These are phyloP conservation scores for Caenorhabditis sulstoni DNA, from an alignment of 2,888 invertebrate species.

Conservation along the genomic window DNA sequence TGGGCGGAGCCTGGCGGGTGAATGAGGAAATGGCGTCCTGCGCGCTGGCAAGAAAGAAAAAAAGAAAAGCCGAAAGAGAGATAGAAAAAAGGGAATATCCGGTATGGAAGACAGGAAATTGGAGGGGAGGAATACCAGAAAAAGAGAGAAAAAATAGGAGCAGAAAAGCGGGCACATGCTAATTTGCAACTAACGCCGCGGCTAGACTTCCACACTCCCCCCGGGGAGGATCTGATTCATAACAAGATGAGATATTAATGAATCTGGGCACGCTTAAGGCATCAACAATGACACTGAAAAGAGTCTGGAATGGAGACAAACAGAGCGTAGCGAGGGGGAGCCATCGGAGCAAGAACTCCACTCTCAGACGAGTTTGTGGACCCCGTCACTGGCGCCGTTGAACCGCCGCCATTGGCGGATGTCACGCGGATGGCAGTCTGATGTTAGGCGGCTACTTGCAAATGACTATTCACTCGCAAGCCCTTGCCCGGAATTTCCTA, in stretches of 20 bases:
- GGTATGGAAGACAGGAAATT: slow-evolving; percentile 16
- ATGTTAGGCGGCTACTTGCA: too few relatives aligned
- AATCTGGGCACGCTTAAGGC: background rate
- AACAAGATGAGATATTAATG: slow-evolving; percentile 5
- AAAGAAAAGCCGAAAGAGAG: background rate
- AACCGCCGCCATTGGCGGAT: too few relatives aligned
- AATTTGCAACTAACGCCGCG: background rate
- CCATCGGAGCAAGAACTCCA: too few relatives aligned
- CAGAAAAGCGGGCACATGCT: background rate
- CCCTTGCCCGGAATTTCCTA: too few relatives aligned
- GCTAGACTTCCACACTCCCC: background rate
- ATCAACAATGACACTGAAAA: too few relatives aligned
- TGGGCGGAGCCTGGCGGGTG: slow-evolving; percentile 3
- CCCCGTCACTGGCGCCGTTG: too few relatives aligned
- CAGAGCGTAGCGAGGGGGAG: too few relatives aligned
- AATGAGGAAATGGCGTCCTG: background rate
- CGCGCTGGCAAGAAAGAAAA: background rate
- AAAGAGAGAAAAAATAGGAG: background rate
- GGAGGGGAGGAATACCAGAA: background rate
- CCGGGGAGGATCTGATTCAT: background rate
- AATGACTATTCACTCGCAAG: too few relatives aligned
- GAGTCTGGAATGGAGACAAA: too few relatives aligned
- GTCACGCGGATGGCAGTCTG: too few relatives aligned
- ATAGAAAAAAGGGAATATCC: slow-evolving; percentile 4
- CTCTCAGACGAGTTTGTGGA: too few relatives aligned